Percentiles rank a stretch among this genome's conserved stretches.
Evolutionary conservation across 2,113 vertebrate species (phyloP).

Genomic region (Neogobius melanostomus): DNA sequence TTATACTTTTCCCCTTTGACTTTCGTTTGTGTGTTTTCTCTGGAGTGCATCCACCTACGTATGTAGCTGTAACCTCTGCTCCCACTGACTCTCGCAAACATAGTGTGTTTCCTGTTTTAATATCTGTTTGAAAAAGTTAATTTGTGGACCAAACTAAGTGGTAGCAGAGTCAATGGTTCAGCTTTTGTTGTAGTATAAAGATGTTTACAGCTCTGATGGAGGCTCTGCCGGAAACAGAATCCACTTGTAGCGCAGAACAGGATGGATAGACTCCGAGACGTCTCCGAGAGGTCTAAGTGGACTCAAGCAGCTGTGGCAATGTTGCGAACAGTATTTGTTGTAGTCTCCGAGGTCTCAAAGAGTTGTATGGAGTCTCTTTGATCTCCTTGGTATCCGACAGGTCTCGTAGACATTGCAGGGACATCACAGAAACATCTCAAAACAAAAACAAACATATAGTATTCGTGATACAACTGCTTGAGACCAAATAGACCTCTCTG

Average conservation of each 20-base stretch:
- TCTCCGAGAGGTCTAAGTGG: too few relatives aligned
- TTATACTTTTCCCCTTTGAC: background rate
- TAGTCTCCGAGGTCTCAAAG: too few relatives aligned
- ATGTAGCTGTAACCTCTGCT: background rate
- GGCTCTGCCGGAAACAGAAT: too few relatives aligned
- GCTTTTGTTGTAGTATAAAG: background rate
- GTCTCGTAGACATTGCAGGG: too few relatives aligned
- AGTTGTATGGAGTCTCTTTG: too few relatives aligned
- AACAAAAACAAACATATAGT: too few relatives aligned
- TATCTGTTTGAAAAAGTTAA: background rate
- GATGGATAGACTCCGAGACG: too few relatives aligned
- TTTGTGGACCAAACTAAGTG: background rate
- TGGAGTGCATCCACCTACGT: background rate
- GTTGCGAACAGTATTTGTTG: background rate
- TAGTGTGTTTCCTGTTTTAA: background rate
- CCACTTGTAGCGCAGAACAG: too few relatives aligned
- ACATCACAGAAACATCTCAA: too few relatives aligned
- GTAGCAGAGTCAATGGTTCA: constrained; percentile 2
- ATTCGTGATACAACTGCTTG: too few relatives aligned
- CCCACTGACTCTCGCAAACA: background rate
- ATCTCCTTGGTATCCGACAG: too few relatives aligned
- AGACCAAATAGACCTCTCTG: too few relatives aligned
- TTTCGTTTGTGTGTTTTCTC: background rate
- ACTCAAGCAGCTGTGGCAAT: background rate
- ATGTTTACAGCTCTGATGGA: background rate